A percentile compares a stretch with the other conserved stretches of the same genome.
Conservation (phyloP, 1,140 invertebrate species). For the Chlorops oryzae region DNA sequence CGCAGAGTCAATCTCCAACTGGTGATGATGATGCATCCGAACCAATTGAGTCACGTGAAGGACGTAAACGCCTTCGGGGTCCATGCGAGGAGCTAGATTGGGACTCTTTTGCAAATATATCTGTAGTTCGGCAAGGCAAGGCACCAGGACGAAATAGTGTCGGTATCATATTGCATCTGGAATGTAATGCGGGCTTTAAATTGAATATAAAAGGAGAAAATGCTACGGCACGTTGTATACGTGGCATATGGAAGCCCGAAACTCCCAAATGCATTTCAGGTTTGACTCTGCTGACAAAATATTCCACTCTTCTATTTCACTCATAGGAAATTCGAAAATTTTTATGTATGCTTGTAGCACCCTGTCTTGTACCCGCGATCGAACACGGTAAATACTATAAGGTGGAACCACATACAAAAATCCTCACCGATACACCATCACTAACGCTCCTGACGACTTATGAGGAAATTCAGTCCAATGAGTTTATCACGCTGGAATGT, state of each 20-base stretch:
- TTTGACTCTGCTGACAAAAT: constrained; percentile 50
- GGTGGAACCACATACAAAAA: constrained; percentile 37
- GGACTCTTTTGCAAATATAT: constrained; percentile 41
- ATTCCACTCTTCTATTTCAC: background rate
- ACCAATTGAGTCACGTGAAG: constrained; percentile 21
- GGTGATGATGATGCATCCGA: constrained; percentile 24
- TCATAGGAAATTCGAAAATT: background rate
- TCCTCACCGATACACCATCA: constrained; percentile 33
- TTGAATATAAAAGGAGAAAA: constrained; percentile 64
- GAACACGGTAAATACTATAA: constrained; percentile 45
- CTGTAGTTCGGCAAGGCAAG: constrained; percentile 40
- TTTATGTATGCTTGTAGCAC: constrained; percentile 20
- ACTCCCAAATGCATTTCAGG: constrained; percentile 69
- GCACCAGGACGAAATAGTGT: constrained; percentile 49
- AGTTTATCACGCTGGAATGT: constrained; percentile 44
- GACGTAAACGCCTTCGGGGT: constrained; percentile 47
- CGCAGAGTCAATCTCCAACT: constrained; percentile 15
- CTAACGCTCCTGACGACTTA: constrained; percentile 36
- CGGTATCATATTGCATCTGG: constrained; percentile 64
- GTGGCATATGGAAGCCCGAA: constrained; percentile 73
- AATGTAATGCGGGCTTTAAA: constrained; percentile 68
- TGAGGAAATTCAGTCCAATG: constrained; percentile 44
- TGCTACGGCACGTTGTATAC: constrained; percentile 67
- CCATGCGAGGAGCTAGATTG: constrained; percentile 49
- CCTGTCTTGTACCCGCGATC: constrained; percentile 42